phyloP scores from a whole-genome alignment of 2,888 invertebrate species.

The Dasysyrphus tricinctus region DNA sequence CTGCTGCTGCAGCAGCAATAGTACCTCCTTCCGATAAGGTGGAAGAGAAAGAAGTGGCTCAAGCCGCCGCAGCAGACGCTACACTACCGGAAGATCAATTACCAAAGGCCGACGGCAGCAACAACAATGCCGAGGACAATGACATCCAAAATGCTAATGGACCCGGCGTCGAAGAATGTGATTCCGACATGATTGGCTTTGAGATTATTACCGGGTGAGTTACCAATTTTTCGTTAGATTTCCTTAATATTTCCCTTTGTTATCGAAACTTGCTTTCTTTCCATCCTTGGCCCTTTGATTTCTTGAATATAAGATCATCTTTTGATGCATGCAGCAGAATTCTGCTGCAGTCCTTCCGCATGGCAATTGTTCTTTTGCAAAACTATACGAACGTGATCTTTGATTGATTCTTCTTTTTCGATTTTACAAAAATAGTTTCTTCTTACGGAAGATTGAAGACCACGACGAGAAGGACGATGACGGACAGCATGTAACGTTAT shows the following conservation, averaged over 20 bases:
- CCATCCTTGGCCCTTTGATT: slow-evolving; percentile 23
- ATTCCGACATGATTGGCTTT: slow-evolving; percentile 94
- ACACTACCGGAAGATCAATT: slow-evolving; percentile 77
- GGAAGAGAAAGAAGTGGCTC: slow-evolving; percentile 67
- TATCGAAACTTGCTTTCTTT: not conserved
- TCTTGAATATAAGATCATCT: slow-evolving; percentile 27
- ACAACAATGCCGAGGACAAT: slow-evolving; percentile 76
- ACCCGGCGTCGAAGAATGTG: slow-evolving; percentile 88
- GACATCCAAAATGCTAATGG: slow-evolving; percentile 77
- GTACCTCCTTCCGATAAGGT: slow-evolving; percentile 63
- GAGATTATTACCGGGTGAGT: slow-evolving; percentile 93
- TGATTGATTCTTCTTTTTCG: slow-evolving; percentile 55
- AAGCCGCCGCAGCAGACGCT: slow-evolving; percentile 58
- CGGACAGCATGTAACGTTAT: slow-evolving; percentile 40
- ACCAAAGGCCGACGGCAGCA: slow-evolving; percentile 77
- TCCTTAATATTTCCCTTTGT: slow-evolving; percentile 15
- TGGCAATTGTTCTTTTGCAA: slow-evolving; percentile 37
- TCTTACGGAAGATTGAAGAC: slow-evolving; percentile 1
- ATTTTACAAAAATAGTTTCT: slow-evolving; percentile 27
- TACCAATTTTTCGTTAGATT: slow-evolving; percentile 62
- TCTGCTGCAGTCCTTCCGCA: slow-evolving; percentile 26
- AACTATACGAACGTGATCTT: slow-evolving; percentile 57
- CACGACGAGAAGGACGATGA: not conserved
- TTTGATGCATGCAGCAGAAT: not conserved
- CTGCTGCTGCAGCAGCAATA: slow-evolving; percentile 75